A percentile compares a stretch with the other conserved stretches of the same genome.
phyloP scores from a whole-genome alignment of 2,888 invertebrate species.

The Dicyrtomina minuta region DNA sequence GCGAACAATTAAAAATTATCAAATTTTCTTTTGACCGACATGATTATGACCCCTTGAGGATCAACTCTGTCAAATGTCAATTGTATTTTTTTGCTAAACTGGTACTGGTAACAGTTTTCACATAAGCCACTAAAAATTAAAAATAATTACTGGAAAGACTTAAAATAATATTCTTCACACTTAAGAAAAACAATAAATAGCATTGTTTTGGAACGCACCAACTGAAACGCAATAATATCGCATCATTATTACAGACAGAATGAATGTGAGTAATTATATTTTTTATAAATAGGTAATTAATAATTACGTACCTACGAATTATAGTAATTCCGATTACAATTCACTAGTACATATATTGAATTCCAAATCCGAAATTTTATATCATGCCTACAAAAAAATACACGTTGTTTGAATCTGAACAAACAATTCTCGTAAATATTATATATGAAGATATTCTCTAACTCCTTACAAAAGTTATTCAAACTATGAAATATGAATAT shows the following conservation, averaged over 20 bases:
- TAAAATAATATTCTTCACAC: not conserved
- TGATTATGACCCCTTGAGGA: too few species aligned
- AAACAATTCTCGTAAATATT: not conserved
- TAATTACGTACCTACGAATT: too few species aligned
- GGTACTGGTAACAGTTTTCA: not conserved
- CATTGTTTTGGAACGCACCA: constrained; percentile 1
- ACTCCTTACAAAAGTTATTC: not conserved
- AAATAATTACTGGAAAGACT: too few species aligned
- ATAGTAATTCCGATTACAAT: too few species aligned
- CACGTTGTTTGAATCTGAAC: not conserved
- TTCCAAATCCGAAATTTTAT: too few species aligned
- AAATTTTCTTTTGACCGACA: too few species aligned
- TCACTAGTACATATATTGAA: not conserved
- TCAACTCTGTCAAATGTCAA: too few species aligned
- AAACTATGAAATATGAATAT: not conserved
- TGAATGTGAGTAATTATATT: too few species aligned
- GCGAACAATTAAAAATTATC: too few species aligned
- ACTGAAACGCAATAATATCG: not conserved
- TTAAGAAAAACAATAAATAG: constrained; percentile 5
- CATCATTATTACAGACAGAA: not conserved
- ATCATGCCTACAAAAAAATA: not conserved
- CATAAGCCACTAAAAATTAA: not conserved
- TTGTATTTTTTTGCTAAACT: not conserved
- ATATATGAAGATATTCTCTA: constrained; percentile 3
- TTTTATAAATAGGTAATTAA: too few species aligned